Conservation (phyloP, 2,797 vertebrate species). For the Scleropages formosus region DNA sequence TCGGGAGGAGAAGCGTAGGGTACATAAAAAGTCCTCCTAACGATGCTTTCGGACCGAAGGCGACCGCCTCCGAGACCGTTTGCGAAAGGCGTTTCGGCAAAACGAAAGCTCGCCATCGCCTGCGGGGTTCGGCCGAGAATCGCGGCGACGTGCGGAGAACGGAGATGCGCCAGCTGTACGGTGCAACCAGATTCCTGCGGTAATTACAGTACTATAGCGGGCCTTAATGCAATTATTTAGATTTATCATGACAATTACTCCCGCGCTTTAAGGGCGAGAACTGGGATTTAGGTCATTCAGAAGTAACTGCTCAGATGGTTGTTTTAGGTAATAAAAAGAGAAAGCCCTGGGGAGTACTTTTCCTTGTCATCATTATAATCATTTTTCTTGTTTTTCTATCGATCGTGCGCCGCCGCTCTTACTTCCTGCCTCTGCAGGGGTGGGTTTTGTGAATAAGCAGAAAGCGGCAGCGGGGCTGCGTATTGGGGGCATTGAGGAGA, state of each 20-base stretch:
- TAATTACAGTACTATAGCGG: slow-evolving; percentile 24
- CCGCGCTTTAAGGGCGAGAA: neutral
- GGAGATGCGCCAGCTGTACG: slow-evolving; percentile 1
- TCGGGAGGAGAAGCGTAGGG: neutral
- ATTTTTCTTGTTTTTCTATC: slow-evolving; percentile 20
- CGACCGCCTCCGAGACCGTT: neutral
- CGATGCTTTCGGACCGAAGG: neutral
- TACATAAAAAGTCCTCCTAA: neutral
- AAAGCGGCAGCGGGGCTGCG: slow-evolving; percentile 31
- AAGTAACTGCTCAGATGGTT: slow-evolving; percentile 19
- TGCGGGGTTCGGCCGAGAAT: slow-evolving; percentile 2
- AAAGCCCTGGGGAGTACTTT: slow-evolving; percentile 13
- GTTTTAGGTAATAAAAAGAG: slow-evolving; percentile 17
- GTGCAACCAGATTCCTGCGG: slow-evolving; percentile 18
- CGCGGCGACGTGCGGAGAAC: neutral
- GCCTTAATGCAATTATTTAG: slow-evolving; percentile 19
- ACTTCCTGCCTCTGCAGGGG: slow-evolving; percentile 38
- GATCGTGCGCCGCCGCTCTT: slow-evolving; percentile 10
- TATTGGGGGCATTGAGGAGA: slow-evolving; percentile 50
- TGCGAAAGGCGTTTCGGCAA: slow-evolving; percentile 1
- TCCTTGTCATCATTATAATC: slow-evolving; percentile 15
- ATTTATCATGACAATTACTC: slow-evolving; percentile 22
- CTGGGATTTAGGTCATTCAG: slow-evolving; percentile 19
- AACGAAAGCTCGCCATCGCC: neutral
- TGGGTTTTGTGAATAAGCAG: slow-evolving; percentile 17